Percentiles rank a stretch among this genome's conserved stretches.
phyloP scores from a whole-genome alignment of 2,888 invertebrate genomes.

The Sussaba pulchella region DNA sequence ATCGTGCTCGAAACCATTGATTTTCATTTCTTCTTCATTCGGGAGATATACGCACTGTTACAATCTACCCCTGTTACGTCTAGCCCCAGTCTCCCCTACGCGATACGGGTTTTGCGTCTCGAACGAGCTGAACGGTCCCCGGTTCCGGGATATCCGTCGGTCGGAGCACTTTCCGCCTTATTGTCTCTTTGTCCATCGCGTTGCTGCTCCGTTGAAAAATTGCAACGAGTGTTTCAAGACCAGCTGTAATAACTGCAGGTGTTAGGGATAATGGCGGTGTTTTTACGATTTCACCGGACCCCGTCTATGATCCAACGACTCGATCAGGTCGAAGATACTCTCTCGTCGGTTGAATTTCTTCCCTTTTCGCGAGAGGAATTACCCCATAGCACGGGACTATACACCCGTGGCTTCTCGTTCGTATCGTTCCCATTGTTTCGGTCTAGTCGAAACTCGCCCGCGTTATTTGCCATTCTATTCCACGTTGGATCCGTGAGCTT shows the following conservation, averaged over 20 bases:
- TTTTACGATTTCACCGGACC: conserved; percentile 24
- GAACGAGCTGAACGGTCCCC: background rate
- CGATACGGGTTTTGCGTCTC: conserved; percentile 58
- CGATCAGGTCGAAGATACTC: conserved; percentile 55
- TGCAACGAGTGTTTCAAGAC: conserved; percentile 33
- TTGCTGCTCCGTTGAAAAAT: conserved; percentile 1
- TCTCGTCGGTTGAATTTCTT: conserved; percentile 36
- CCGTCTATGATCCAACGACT: conserved; percentile 19
- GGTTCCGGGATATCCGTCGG: background rate
- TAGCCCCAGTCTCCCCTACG: too few species aligned
- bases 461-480: conserved; percentile 7
- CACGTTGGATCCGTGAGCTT: conserved; percentile 2
- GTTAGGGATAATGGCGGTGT: conserved; percentile 19
- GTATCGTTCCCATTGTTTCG: background rate
- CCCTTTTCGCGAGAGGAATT: conserved; percentile 19
- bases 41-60: too few species aligned
- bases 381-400: background rate
- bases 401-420: background rate
- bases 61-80: too few species aligned
- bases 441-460: background rate
- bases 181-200: background rate
- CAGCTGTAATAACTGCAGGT: conserved; percentile 30
- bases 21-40: too few species aligned
- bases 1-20: too few species aligned
- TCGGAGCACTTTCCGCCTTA: conserved; percentile 17